Conservation (phyloP, 2,113 vertebrate genomes). For the Grammomys dolichurus region DNA sequence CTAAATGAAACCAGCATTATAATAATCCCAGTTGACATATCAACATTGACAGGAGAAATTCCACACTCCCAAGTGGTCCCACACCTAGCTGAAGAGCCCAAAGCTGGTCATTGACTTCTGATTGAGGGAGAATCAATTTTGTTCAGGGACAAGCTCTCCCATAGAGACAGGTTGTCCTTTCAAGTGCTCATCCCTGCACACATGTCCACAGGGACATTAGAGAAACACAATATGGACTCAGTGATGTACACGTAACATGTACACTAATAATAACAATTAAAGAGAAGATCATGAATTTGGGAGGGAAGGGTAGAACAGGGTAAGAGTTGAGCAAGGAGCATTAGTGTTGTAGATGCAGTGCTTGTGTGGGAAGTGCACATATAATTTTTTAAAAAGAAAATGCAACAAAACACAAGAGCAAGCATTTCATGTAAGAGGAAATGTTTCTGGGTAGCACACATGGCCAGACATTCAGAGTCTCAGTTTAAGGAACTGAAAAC, state of each 20-base stretch:
- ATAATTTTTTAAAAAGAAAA: not conserved
- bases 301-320: not conserved
- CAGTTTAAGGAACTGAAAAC: not conserved
- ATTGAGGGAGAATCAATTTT: not conserved
- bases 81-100: not conserved
- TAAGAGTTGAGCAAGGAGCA: not conserved
- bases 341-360: not conserved
- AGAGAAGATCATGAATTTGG: not conserved
- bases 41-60: not conserved
- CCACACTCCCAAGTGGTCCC: not conserved
- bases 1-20: not conserved
- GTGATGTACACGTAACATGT: not conserved
- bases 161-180: too few relatives aligned
- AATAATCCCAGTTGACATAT: not conserved
- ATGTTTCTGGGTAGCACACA: not conserved
- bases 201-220: not conserved
- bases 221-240: not conserved
- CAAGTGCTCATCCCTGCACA: not conserved
- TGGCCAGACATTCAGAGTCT: not conserved
- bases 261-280: not conserved
- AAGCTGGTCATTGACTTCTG: not conserved
- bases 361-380: not conserved
- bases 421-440: slow-evolving; percentile 16
- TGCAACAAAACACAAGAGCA: not conserved
- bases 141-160: not conserved